Evolutionary conservation across 2,888 invertebrate genomes (phyloP).

Genomic region (Rugalucina vietnamica): DNA sequence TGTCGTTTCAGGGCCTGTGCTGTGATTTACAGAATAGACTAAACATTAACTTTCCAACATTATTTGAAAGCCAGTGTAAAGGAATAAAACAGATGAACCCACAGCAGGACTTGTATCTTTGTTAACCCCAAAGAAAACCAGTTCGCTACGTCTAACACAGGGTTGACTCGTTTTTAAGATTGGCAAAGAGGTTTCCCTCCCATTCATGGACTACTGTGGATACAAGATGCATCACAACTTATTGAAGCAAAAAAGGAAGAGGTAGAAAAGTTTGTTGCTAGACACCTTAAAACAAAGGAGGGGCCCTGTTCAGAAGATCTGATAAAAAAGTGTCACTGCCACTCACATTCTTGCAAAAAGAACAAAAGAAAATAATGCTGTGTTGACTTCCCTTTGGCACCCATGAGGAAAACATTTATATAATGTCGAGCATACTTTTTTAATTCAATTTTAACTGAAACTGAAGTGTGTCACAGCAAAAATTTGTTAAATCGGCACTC

Average conservation of each 20-base stretch:
- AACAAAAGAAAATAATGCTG: constrained; percentile 32
- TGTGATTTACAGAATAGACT: too few relatives aligned
- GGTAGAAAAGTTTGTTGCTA: background rate
- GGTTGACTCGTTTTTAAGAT: constrained; percentile 58
- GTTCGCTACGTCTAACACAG: too few relatives aligned
- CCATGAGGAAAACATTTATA: constrained; percentile 39
- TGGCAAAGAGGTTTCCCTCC: constrained; percentile 63
- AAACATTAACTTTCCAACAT: too few relatives aligned
- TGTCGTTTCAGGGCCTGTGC: too few relatives aligned
- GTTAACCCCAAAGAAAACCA: too few relatives aligned
- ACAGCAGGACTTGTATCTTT: too few relatives aligned
- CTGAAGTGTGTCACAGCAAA: too few relatives aligned
- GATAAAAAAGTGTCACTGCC: constrained; percentile 19
- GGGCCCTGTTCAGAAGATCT: background rate
- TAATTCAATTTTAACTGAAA: too few relatives aligned
- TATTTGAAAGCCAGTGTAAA: too few relatives aligned
- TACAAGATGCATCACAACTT: background rate
- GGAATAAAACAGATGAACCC: too few relatives aligned
- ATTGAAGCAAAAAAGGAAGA: background rate
- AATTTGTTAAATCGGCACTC: too few relatives aligned
- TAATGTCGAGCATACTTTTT: constrained; percentile 47
- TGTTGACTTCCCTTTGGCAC: constrained; percentile 48
- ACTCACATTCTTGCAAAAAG: constrained; percentile 40
- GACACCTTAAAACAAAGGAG: background rate
- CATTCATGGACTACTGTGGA: constrained; percentile 55